Conservation (phyloP, 2,888 invertebrate genomes). For the Eulithis prunata region DNA sequence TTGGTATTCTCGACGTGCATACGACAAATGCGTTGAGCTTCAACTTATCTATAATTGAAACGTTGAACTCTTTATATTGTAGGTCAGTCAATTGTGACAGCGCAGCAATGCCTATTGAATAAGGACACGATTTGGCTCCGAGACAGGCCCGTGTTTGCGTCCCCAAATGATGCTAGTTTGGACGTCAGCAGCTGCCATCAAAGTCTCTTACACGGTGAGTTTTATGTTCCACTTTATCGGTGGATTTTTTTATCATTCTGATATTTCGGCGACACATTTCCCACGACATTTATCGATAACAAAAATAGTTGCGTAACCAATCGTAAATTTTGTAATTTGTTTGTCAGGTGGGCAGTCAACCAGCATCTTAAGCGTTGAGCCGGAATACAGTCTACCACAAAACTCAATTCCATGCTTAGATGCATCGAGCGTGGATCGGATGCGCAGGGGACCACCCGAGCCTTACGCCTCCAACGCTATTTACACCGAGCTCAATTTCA, state of each 20-base stretch:
- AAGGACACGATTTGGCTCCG: constrained; percentile 81
- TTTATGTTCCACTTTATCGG: constrained; percentile 25
- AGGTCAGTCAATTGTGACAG: constrained; percentile 81
- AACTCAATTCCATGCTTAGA: constrained; percentile 80
- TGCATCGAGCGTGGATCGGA: constrained; percentile 73
- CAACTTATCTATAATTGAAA: constrained; percentile 58
- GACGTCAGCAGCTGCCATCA: constrained; percentile 78
- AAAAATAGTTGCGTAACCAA: constrained; percentile 9
- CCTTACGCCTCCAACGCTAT: constrained; percentile 81
- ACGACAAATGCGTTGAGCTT: constrained; percentile 8
- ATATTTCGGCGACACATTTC: constrained; percentile 51
- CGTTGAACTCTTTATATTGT: constrained; percentile 64
- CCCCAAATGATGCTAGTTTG: constrained; percentile 67
- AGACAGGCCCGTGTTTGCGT: constrained; percentile 74
- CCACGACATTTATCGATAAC: constrained; percentile 46
- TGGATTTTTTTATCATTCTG: constrained; percentile 33
- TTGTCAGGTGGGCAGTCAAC: constrained; percentile 74
- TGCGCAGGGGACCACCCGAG: constrained; percentile 76
- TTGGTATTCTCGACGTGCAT: not conserved
- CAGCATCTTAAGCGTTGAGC: constrained; percentile 75
- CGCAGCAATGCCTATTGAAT: constrained; percentile 80
- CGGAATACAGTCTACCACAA: constrained; percentile 79
- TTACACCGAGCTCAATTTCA: constrained; percentile 83
- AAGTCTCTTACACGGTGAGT: constrained; percentile 76
- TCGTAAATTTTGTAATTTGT: constrained; percentile 31